phyloP scores from a whole-genome alignment of 1,140 invertebrate species.

The Pteromalus puparum region DNA sequence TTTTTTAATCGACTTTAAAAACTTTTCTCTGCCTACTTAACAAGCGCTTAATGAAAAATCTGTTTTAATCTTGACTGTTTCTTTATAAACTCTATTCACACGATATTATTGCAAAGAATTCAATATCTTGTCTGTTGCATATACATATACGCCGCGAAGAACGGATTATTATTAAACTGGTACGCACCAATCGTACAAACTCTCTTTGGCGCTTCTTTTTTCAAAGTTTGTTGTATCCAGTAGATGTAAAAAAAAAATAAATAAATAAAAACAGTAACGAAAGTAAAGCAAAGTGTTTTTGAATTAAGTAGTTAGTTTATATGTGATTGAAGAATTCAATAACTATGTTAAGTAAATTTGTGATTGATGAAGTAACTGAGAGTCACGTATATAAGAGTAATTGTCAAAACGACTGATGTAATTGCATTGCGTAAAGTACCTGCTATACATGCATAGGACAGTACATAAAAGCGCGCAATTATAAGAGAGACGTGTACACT shows the following conservation, averaged over 20 bases:
- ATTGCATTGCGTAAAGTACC: too few relatives aligned
- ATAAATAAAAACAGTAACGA: too few relatives aligned
- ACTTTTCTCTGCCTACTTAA: conserved; percentile 7
- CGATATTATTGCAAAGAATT: background rate
- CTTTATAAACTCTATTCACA: background rate
- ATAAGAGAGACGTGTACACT: conserved; percentile 2
- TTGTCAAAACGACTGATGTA: background rate
- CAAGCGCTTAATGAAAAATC: conserved; percentile 8
- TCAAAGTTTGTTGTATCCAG: too few relatives aligned
- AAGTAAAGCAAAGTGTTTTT: too few relatives aligned
- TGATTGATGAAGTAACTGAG: too few relatives aligned
- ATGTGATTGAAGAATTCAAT: too few relatives aligned
- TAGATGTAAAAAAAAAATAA: too few relatives aligned
- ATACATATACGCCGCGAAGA: background rate
- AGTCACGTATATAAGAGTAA: background rate
- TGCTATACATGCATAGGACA: too few relatives aligned
- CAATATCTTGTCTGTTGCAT: background rate
- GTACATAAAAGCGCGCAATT: background rate
- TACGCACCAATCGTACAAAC: conserved; percentile 17
- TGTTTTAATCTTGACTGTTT: background rate
- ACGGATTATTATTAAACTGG: background rate
- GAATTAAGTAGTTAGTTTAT: too few relatives aligned
- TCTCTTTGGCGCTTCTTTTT: conserved; percentile 20
- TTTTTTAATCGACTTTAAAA: conserved; percentile 4
- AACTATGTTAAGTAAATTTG: too few relatives aligned